A percentile compares a stretch with the other conserved stretches of the same genome.
phyloP scores from a whole-genome alignment of 2,797 vertebrate species.

The Amazona finschi region DNA sequence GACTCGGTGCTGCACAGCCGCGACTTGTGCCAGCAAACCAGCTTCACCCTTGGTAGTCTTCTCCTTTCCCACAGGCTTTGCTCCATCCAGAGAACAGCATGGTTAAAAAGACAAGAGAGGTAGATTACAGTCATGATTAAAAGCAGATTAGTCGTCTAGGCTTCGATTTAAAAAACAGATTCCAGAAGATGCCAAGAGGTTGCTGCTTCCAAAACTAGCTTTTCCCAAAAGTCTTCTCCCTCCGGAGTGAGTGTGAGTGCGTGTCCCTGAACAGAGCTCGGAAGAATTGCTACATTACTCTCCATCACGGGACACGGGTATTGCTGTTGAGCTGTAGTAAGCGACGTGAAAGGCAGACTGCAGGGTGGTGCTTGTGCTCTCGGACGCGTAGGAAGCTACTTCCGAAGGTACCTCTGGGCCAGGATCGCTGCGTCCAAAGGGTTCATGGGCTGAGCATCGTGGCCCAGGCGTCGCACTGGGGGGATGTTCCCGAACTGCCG shows the following conservation, averaged over 20 bases:
- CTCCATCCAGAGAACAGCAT: slow-evolving; percentile 80
- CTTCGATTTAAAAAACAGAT: slow-evolving; percentile 73
- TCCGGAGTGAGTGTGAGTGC: slow-evolving; percentile 14
- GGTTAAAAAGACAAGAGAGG: slow-evolving; percentile 88
- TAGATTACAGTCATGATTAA: slow-evolving; percentile 91
- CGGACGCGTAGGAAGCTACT: slow-evolving; percentile 70
- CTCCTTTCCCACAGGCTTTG: slow-evolving; percentile 62
- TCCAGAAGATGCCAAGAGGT: slow-evolving; percentile 72
- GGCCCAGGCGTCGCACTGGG: slow-evolving; percentile 91
- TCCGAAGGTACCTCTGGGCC: slow-evolving; percentile 94
- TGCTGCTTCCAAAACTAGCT: slow-evolving; percentile 72
- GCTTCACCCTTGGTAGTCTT: slow-evolving; percentile 51
- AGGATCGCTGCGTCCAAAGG: slow-evolving; percentile 94
- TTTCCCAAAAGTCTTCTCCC: slow-evolving; percentile 64
- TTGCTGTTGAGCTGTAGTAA: slow-evolving; percentile 32
- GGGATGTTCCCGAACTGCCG: slow-evolving; percentile 92
- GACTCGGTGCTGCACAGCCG: neutral
- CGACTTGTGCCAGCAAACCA: neutral
- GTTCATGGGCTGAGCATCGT: slow-evolving; percentile 95
- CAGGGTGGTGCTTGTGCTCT: slow-evolving; percentile 43
- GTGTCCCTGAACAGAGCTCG: slow-evolving; percentile 64
- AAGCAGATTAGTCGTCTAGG: slow-evolving; percentile 80
- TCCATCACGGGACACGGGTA: slow-evolving; percentile 53
- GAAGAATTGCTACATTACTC: slow-evolving; percentile 83
- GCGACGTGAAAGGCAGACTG: slow-evolving; percentile 19